Evolutionary conservation across 2,113 vertebrate genomes (phyloP), one percentile per base, ranked within the genome.

Genomic region (Leucopsar rothschildi): DNA sequence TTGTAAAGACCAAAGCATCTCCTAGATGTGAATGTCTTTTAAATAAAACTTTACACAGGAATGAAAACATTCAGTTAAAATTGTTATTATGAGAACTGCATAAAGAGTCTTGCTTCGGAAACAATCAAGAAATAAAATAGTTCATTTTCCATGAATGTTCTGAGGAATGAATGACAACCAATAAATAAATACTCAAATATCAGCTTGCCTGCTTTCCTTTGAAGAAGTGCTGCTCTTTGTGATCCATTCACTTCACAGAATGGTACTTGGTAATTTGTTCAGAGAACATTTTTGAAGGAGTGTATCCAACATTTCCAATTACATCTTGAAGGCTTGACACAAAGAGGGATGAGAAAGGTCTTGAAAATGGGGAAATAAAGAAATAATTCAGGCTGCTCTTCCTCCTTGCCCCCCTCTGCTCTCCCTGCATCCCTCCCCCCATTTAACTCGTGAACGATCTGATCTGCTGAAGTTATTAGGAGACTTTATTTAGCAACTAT

Each of bases 271-370:
- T 70, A 90, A 95, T 94, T 92, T 95, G 47, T 80, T 89, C 86
- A 80, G 82, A 93, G 90, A 83, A 82, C 24, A n/a, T 70, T 82
- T 95, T 49, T 93, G 59, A 90, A 95, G 50, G 29, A 92, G 17
- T 33, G 3, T 91, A 47, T 82, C 76, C 66, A 91, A 82, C 75
- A 90, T 88, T 89, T 95, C 75, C 87, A 95, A 71, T 94, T 93
- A 73, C 33, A 24, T 71, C 82, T 77, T 90, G 52, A 82, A 87
- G 40, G 6, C 52, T 82, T 73, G 63, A 12, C 56, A 77, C 59
- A 86, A 42, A 82, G 45, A 69, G 9, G n/a, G 39, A 93, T 73
- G 52, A 83, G 60, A 80, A 91, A 83, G 24, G 65, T 90, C 79
- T 95, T 91, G 40, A 93, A 95, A 92, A 85, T 40, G 19, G 44